A percentile compares a stretch with the other conserved stretches of the same genome.
Conservation (phyloP, 2,888 invertebrate species). For the Hydroisotoma schaefferi region DNA sequence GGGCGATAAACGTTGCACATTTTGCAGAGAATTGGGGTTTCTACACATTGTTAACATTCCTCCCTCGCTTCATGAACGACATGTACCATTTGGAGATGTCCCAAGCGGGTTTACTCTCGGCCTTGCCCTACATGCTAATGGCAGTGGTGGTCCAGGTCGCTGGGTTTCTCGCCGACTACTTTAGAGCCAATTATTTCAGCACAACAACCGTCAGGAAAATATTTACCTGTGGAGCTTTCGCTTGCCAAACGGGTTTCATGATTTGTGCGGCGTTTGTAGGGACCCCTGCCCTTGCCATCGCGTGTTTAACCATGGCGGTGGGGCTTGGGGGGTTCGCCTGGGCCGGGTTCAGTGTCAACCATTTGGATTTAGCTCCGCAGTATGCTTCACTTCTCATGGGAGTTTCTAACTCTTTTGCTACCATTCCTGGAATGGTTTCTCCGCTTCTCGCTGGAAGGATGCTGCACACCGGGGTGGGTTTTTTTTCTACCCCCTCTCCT, state of each 20-base stretch:
- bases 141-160: constrained; percentile 73
- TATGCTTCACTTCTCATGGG: constrained; percentile 91
- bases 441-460: constrained; percentile 76
- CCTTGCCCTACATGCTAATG: constrained; percentile 85
- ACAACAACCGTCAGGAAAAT: constrained; percentile 69
- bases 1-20: constrained; percentile 78
- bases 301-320: constrained; percentile 81
- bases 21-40: constrained; percentile 89
- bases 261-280: constrained; percentile 71
- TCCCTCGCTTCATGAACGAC: constrained; percentile 73
- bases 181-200: constrained; percentile 63
- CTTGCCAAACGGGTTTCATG: constrained; percentile 82
- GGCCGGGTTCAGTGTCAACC: constrained; percentile 83
- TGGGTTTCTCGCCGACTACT: constrained; percentile 78
- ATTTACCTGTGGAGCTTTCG: constrained; percentile 71
- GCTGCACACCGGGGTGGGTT: constrained; percentile 66
- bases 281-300: constrained; percentile 62
- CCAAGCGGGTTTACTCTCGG: constrained; percentile 77
- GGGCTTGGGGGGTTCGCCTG: constrained; percentile 89
- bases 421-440: constrained; percentile 86
- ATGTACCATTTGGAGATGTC: constrained; percentile 58
- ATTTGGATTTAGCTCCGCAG: constrained; percentile 85
- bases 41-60: constrained; percentile 75
- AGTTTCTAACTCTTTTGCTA: constrained; percentile 83
- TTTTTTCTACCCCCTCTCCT: not conserved